A percentile compares a stretch with the other conserved stretches of the same genome.
These are phyloP conservation scores for Subacronicta megacephala DNA, from an alignment of 2,888 invertebrate species.

Conservation along the genomic window DNA sequence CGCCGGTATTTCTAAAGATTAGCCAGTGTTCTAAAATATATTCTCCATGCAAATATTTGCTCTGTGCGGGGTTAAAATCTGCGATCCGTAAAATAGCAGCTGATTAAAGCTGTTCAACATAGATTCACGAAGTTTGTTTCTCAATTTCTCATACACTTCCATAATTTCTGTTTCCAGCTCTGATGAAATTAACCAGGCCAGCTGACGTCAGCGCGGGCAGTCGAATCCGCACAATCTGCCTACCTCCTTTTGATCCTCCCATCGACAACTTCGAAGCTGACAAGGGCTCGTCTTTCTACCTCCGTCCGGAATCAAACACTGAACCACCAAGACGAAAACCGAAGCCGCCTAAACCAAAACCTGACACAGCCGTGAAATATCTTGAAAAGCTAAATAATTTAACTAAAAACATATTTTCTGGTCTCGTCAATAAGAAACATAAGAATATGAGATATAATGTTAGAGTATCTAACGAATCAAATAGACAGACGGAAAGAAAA, in stretches of 20 bases:
- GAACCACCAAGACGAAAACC: constrained; percentile 71
- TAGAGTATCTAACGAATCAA: constrained; percentile 79
- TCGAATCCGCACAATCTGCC: constrained; percentile 93
- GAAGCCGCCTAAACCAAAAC: constrained; percentile 84
- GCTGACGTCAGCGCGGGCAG: constrained; percentile 92
- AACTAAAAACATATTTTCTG: constrained; percentile 81
- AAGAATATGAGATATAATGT: constrained; percentile 86
- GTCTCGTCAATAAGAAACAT: constrained; percentile 80
- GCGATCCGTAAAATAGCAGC: too few species aligned
- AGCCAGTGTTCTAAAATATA: too few species aligned
- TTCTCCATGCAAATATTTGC: too few species aligned
- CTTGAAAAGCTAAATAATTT: constrained; percentile 84
- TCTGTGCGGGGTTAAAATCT: too few species aligned
- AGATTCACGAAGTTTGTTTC: too few species aligned
- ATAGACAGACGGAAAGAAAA: constrained; percentile 72
- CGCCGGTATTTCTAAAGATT: too few species aligned
- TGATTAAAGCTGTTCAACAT: too few species aligned
- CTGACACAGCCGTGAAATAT: constrained; percentile 84
- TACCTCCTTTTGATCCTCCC: constrained; percentile 90
- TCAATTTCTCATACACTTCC: too few species aligned
- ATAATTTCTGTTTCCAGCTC: constrained; percentile 86
- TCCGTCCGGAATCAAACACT: constrained; percentile 70
- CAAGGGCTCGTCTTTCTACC: constrained; percentile 77
- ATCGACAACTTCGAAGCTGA: constrained; percentile 74
- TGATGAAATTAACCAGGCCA: constrained; percentile 95